Base-by-base conservation (phyloP, 2,888 invertebrate species). In the Latrodectus elegans region DNA sequence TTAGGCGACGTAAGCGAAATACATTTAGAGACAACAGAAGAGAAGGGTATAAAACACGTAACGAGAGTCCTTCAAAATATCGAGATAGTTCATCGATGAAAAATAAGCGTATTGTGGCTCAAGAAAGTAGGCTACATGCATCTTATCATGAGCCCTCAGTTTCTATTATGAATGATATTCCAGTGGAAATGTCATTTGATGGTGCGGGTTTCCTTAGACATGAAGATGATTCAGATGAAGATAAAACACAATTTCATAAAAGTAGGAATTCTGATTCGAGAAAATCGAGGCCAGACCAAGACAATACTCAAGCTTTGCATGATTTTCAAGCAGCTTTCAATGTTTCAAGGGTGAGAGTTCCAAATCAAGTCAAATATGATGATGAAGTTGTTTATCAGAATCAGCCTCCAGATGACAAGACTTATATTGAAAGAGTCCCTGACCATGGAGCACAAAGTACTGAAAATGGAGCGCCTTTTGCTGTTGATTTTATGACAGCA, bases 131-230 rank as follows among this genome's bases (percentile, higher is more conserved):
- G n/a, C 75, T 78, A 6, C 74, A 78, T 17, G 67, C 78, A 2
- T 79, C 88, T 0, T 88, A 88, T 17, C 88, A 88, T n/a, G 74
- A 78, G 38, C 78, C 82, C 4, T 83, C 87, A 4, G 82, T 83
- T 22, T 88, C 88, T 0, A 83, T 83, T 4, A 83, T 83, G 83
- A 83, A 88, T 53, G 83, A 83, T 67, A 75, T 88, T 0, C 88
- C 88, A 9, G 76, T 83, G 8, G 88, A 88, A 71, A 76, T 88
- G 84, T 78, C 83, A 8, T 88, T 88, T 64, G 80, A 84, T 53
- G 88, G 88, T 11, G 88, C 88, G 51, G 88, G 88, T 14, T 88
- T 84, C 65, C 88, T 88, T n/a, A 70, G 88, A 15, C 65, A 80
- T 22, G 88, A 88, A 71, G 83, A 76, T 8, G 85, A 86, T 14